These are phyloP conservation scores for Trichonephila clavata DNA, from an alignment of 1,140 invertebrate species.

Conservation along the genomic window DNA sequence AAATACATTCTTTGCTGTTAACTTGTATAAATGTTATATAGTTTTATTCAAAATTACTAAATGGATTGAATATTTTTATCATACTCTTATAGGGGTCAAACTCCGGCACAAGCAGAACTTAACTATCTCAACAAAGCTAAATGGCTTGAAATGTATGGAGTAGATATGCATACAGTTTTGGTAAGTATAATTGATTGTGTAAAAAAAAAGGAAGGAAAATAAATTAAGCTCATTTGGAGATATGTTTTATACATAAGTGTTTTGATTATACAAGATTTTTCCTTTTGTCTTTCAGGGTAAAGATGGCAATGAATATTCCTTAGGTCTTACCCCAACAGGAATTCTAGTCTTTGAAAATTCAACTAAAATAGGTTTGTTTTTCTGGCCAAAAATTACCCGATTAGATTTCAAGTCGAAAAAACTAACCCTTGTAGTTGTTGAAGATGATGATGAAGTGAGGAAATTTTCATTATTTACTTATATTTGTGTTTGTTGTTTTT, in stretches of 20 bases:
- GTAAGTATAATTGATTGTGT: slow-evolving; percentile 75
- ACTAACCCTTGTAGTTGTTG: slow-evolving; percentile 95
- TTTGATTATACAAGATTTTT: background rate
- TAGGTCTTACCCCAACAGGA: slow-evolving; percentile 98
- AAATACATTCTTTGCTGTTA: too few relatives aligned
- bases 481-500: background rate
- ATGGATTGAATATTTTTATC: background rate
- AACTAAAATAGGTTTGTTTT: slow-evolving; percentile 99
- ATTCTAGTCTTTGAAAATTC: slow-evolving; percentile 97
- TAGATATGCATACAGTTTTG: slow-evolving; percentile 89
- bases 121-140: slow-evolving; percentile 90
- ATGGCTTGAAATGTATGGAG: slow-evolving; percentile 92
- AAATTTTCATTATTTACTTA: background rate
- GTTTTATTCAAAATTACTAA: too few relatives aligned
- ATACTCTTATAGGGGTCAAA: slow-evolving; percentile 70
- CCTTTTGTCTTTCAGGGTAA: slow-evolving; percentile 88
- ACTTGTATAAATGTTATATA: too few relatives aligned
- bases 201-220: background rate
- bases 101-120: slow-evolving; percentile 84
- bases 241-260: background rate
- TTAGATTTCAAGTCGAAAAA: slow-evolving; percentile 98
- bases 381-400: slow-evolving; percentile 98
- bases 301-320: slow-evolving; percentile 97
- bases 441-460: slow-evolving; percentile 92
- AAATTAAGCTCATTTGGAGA: background rate